Evolutionary conservation across 2,113 vertebrate genomes (phyloP).

Genomic region (Laticauda colubrina): DNA sequence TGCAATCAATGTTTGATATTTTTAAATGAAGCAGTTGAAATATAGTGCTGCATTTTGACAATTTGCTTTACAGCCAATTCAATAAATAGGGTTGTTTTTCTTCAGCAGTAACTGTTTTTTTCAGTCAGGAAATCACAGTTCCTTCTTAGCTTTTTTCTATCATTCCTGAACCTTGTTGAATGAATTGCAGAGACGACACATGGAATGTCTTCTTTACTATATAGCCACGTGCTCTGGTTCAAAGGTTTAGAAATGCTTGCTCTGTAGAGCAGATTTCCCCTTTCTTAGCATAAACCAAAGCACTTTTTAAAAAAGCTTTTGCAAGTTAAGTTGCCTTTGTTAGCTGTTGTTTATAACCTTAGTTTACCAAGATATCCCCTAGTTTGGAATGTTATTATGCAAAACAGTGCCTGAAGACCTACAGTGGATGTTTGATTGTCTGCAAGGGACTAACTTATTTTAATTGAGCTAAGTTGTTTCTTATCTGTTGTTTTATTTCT

Average conservation of each 20-base stretch:
- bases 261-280: too few relatives aligned
- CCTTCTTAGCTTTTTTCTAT: not conserved
- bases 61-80: not conserved
- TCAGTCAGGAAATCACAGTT: not conserved
- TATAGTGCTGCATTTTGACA: not conserved
- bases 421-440: not conserved
- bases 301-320: not conserved
- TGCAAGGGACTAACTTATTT: not conserved
- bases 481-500: not conserved
- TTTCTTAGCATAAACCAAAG: not conserved
- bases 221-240: not conserved
- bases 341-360: not conserved
- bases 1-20: not conserved
- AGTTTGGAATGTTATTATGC: not conserved
- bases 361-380: not conserved
- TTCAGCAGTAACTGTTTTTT: not conserved
- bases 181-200: not conserved
- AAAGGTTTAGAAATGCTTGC: not conserved
- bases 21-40: not conserved
- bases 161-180: not conserved
- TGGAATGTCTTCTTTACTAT: not conserved
- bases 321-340: not conserved
- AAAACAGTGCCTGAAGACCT: not conserved
- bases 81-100: not conserved
- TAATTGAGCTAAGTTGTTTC: not conserved